These are phyloP conservation scores for Cheilosia vulpina DNA, from an alignment of 2,888 invertebrate species.

Conservation along the genomic window DNA sequence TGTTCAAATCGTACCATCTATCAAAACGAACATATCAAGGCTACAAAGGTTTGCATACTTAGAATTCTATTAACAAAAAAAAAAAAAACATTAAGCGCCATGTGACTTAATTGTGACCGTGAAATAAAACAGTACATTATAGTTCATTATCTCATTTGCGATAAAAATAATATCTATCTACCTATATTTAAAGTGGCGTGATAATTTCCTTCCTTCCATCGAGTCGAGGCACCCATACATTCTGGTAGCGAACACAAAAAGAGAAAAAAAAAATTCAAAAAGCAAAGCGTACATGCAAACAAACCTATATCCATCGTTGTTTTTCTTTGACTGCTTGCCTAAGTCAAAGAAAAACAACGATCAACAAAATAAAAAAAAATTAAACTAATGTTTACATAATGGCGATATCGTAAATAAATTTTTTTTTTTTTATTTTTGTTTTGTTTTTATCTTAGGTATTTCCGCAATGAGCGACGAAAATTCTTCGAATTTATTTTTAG, in stretches of 20 bases:
- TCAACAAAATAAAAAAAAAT: too few relatives aligned
- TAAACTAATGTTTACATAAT: background rate
- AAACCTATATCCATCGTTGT: too few relatives aligned
- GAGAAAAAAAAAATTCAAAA: background rate
- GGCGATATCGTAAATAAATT: background rate
- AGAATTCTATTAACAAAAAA: background rate
- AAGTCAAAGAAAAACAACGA: too few relatives aligned
- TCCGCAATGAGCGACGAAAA: constrained; percentile 38
- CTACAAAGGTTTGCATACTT: too few relatives aligned
- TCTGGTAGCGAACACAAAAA: background rate
- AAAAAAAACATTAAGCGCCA: background rate
- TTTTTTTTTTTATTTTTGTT: constrained; percentile 11
- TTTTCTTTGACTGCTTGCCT: too few relatives aligned
- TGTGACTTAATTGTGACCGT: background rate
- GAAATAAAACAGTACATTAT: background rate
- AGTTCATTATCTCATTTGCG: background rate
- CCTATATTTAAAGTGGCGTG: background rate
- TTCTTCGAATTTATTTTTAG: constrained; percentile 48
- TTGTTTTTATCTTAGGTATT: constrained; percentile 32
- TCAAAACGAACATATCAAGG: too few relatives aligned
- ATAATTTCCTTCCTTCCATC: background rate
- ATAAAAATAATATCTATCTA: background rate
- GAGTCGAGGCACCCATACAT: background rate
- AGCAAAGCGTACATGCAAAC: background rate
- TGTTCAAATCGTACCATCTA: too few relatives aligned